phyloP scores from a whole-genome alignment of 2,888 invertebrate genomes.

The Cryptocephalus moraei region DNA sequence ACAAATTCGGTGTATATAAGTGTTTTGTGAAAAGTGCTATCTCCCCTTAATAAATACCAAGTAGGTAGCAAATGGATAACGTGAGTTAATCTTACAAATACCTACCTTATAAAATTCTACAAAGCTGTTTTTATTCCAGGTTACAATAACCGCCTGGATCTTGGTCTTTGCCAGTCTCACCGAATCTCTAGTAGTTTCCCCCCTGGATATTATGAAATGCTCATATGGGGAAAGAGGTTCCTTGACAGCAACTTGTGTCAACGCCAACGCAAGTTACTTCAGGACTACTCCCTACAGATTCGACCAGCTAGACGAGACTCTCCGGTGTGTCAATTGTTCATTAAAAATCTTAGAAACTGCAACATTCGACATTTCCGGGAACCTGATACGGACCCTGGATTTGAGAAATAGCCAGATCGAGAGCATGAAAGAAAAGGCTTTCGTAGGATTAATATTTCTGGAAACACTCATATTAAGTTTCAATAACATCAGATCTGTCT shows the following conservation, averaged over 20 bases:
- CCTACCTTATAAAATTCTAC: too few species aligned
- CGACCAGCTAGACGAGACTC: constrained; percentile 34
- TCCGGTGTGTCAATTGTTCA: constrained; percentile 30
- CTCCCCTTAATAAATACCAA: too few species aligned
- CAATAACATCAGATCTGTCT: constrained; percentile 28
- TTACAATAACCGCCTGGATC: not conserved
- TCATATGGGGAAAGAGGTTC: constrained; percentile 36
- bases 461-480: constrained; percentile 24
- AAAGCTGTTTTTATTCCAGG: too few species aligned
- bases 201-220: constrained; percentile 26
- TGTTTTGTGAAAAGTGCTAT: too few species aligned
- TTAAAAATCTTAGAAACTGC: constrained; percentile 26
- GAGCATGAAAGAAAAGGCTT: constrained; percentile 25
- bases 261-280: constrained; percentile 31
- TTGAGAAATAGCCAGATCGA: constrained; percentile 26
- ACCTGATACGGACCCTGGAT: constrained; percentile 30
- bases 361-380: constrained; percentile 34
- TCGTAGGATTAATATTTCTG: constrained; percentile 33
- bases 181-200: not conserved
- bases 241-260: constrained; percentile 33
- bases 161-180: constrained; percentile 1
- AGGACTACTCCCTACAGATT: constrained; percentile 32
- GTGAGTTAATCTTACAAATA: too few species aligned
- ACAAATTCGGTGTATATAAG: too few species aligned
- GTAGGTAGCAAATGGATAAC: too few species aligned